Percentiles rank a stretch among this genome's conserved stretches.
Evolutionary conservation across 2,888 invertebrate species (phyloP).

Genomic region (Dichetophora obliterata): DNA sequence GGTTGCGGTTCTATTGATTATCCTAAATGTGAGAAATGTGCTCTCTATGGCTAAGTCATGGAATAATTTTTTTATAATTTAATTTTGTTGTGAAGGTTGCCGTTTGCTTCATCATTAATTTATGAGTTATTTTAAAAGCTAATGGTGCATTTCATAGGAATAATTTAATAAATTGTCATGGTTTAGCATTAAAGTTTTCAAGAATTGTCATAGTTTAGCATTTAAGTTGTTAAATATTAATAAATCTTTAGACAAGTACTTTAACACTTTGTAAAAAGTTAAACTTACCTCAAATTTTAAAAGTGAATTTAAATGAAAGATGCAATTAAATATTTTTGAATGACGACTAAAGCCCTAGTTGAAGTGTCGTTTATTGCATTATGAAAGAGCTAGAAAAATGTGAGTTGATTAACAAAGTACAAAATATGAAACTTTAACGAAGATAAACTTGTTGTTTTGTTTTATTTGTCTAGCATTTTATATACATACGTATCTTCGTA

Average conservation of each 20-base stretch:
- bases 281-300: too few species aligned
- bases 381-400: too few species aligned
- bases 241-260: not conserved
- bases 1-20: conserved; percentile 53
- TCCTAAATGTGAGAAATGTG: conserved; percentile 59
- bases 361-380: too few species aligned
- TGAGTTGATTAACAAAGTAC: too few species aligned
- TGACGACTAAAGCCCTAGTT: too few species aligned
- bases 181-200: not conserved
- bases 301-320: too few species aligned
- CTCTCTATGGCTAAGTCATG: conserved; percentile 26
- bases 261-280: not conserved
- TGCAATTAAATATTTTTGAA: too few species aligned
- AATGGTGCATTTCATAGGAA: not conserved
- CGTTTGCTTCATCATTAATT: not conserved
- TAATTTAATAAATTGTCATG: not conserved
- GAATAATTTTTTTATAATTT: not conserved
- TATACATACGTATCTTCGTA: too few species aligned
- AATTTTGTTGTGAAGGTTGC: not conserved
- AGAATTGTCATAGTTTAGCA: too few species aligned
- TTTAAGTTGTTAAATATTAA: not conserved
- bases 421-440: too few species aligned
- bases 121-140: not conserved
- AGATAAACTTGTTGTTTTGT: too few species aligned
- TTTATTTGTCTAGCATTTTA: too few species aligned